Evolutionary conservation across 2,888 invertebrate genomes (phyloP).

Genomic region (Agrotis ipsilon): DNA sequence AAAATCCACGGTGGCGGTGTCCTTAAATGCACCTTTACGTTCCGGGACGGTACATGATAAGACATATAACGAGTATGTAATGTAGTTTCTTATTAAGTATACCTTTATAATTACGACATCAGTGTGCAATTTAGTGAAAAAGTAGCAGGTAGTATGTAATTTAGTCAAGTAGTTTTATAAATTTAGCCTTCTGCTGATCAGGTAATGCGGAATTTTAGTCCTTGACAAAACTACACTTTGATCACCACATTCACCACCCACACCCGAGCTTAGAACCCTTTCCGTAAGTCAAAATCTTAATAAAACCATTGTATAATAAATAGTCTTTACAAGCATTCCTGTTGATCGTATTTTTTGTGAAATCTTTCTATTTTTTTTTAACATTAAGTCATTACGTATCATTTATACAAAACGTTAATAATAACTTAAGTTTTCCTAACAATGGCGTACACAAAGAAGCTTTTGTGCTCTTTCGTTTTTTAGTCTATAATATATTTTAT

Average conservation of each 20-base stretch:
- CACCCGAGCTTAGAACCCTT: not conserved
- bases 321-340: not conserved
- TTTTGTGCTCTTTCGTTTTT: constrained; percentile 21
- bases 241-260: too few species aligned
- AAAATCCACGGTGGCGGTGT: too few species aligned
- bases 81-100: too few species aligned
- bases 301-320: not conserved
- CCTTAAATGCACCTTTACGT: too few species aligned
- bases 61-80: too few species aligned
- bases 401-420: not conserved
- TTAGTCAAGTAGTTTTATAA: not conserved
- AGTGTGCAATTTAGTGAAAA: not conserved
- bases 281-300: too few species aligned
- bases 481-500: constrained; percentile 22
- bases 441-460: not conserved
- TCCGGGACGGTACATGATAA: too few species aligned
- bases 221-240: not conserved
- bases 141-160: not conserved
- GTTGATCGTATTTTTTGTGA: not conserved
- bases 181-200: not conserved
- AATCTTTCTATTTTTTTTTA: not conserved
- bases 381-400: not conserved
- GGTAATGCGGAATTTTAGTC: not conserved
- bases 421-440: constrained; percentile 1
- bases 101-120: not conserved